These are phyloP conservation scores for Dione juno DNA, from an alignment of 2,888 invertebrate genomes.

Conservation along the genomic window DNA sequence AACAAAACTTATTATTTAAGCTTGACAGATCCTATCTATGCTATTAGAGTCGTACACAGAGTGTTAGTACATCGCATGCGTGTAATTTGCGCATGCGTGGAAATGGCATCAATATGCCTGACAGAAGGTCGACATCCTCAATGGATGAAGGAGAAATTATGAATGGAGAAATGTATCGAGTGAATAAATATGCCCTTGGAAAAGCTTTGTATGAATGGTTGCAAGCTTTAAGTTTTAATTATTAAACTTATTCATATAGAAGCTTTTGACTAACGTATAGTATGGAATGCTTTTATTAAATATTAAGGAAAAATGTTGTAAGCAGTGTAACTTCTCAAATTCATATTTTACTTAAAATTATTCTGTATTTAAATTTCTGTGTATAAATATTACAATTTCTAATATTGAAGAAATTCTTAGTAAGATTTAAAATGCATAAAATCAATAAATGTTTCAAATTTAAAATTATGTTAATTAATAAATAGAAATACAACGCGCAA, in stretches of 20 bases:
- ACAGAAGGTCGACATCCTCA: slow-evolving; percentile 65
- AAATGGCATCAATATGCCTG: slow-evolving; percentile 73
- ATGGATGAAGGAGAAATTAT: slow-evolving; percentile 70
- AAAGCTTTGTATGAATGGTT: slow-evolving; percentile 19
- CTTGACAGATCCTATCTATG: slow-evolving; percentile 68
- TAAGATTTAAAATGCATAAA: no score
- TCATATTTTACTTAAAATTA: neutral
- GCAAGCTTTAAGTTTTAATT: slow-evolving; percentile 14
- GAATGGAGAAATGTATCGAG: slow-evolving; percentile 58
- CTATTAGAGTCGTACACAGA: slow-evolving; percentile 66
- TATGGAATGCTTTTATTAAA: neutral
- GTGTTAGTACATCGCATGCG: slow-evolving; percentile 50
- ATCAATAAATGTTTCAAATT: no score
- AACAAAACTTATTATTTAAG: slow-evolving; percentile 64
- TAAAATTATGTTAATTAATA: no score
- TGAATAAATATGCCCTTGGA: slow-evolving; percentile 27
- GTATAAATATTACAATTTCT: neutral
- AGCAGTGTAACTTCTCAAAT: neutral
- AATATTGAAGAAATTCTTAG: no score
- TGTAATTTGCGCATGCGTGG: slow-evolving; percentile 61
- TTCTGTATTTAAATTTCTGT: neutral
- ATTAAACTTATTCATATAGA: neutral
- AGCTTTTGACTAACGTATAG: neutral
- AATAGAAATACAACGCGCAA: no score
- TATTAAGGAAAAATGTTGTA: neutral